Evolutionary conservation across 2,113 vertebrate species (phyloP).

Genomic region (Syngnathus scovelli): DNA sequence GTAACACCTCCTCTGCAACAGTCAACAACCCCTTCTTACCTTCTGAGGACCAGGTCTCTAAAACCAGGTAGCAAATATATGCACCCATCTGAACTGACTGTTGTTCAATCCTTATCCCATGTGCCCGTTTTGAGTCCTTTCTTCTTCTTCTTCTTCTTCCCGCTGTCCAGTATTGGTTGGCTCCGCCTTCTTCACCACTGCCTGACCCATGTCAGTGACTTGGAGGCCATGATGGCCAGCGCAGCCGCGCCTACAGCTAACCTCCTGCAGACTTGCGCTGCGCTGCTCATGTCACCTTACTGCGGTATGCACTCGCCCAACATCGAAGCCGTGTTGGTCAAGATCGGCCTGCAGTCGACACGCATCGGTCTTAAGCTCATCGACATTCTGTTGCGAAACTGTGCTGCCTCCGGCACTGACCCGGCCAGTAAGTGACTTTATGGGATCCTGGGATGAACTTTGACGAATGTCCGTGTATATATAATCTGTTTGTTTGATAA

Average conservation of each 20-base stretch:
- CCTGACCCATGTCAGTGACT: slow-evolving; percentile 93
- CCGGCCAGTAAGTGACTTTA: slow-evolving; percentile 79
- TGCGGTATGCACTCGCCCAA: slow-evolving; percentile 99
- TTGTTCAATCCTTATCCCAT: neutral
- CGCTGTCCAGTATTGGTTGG: slow-evolving; percentile 86
- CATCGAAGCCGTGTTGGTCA: slow-evolving; percentile 95
- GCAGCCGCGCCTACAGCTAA: slow-evolving; percentile 96
- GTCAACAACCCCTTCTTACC: slow-evolving; percentile 98
- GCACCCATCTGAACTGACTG: neutral
- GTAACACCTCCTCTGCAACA: slow-evolving; percentile 94
- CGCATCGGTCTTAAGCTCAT: slow-evolving; percentile 93
- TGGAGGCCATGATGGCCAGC: slow-evolving; percentile 97
- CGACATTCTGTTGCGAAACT: slow-evolving; percentile 95
- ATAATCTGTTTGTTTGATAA: no score
- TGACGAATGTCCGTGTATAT: no score
- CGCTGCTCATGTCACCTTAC: slow-evolving; percentile 95
- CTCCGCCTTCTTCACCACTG: slow-evolving; percentile 94
- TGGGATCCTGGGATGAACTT: neutral
- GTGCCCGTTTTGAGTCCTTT: neutral
- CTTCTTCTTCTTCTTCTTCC: neutral
- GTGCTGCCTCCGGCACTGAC: slow-evolving; percentile 92
- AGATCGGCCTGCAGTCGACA: slow-evolving; percentile 96
- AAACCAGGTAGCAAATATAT: slow-evolving; percentile 80
- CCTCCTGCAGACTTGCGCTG: slow-evolving; percentile 93
- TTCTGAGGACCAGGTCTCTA: slow-evolving; percentile 97